Evolutionary conservation across 2,113 vertebrate genomes (phyloP), one percentile per base, ranked within the genome.

Genomic region (Nycticebus coucang): DNA sequence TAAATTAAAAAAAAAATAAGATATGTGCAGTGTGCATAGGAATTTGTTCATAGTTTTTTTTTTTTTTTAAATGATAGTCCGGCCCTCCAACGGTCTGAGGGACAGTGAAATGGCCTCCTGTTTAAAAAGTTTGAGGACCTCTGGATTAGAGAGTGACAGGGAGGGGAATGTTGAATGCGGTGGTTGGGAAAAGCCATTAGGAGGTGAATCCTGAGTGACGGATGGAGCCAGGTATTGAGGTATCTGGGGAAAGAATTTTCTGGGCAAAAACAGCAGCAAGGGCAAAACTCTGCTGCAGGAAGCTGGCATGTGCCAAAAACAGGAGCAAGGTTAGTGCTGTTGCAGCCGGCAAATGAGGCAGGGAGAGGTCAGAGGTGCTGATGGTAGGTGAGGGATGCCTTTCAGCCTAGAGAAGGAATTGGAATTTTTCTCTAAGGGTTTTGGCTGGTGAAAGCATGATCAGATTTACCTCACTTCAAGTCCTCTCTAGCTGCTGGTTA

Each of bases 401-500:
- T n/a, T 35, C 28, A 72, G 21, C 15, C 50, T 22, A 4, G 26
- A 26, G 7, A 19, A 74, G 50, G n/a, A 87, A 41, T 53, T 72
- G 18, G 18, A 14, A 14, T 35, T 69, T 21, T 62, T 64, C 57
- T n/a, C 57, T 7, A 4, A 53, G 69, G 55, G 17, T 30, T 72
- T 19, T 4, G 11, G 4, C 17, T 1, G 7, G 4, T 2, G 14
- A 41, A 1, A 71, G 1, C 4, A 1, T 37, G n/a, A 17, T 15
- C 12, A 35, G 50, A 37, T 11, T 26, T 26, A 53, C 15, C 2
- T 18, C 5, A 37, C 26, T 28, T 35, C 1, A 30, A 50, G 4
- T 62, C 21, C 68, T 91, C 41, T 89, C 86, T 53, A 19, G 14
- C 30, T 82, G 22, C 50, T 5, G 3, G 3, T 19, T 55, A 30